Conservation (phyloP, 2,797 vertebrate species). For the Buphagus erythrorhynchus region DNA sequence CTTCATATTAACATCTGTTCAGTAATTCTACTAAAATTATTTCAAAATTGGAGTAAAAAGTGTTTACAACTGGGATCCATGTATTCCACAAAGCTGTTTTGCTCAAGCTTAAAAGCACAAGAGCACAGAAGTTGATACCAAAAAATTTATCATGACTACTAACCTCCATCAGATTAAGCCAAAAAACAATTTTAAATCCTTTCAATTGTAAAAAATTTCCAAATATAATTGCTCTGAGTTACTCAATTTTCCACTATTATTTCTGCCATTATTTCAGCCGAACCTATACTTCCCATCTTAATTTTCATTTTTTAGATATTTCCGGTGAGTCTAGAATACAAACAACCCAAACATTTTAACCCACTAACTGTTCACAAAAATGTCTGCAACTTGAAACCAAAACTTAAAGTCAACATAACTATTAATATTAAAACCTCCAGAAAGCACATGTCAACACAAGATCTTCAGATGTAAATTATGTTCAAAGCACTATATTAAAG, state of each 20-base stretch:
- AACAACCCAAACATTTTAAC: not conserved
- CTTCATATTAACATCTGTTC: not conserved
- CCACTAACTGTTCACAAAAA: not conserved
- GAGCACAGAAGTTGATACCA: fast-evolving
- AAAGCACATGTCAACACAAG: not conserved
- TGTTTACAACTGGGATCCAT: not conserved
- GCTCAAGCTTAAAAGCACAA: not conserved
- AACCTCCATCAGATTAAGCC: not conserved
- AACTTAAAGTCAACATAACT: not conserved
- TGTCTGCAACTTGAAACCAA: not conserved
- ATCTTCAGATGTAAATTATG: not conserved
- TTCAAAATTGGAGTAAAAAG: not conserved
- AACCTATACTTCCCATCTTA: not conserved
- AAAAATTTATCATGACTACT: not conserved
- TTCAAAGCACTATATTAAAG: not conserved
- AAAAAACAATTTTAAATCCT: not conserved
- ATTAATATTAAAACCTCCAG: not conserved
- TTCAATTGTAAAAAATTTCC: not conserved
- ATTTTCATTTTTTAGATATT: not conserved
- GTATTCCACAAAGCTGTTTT: not conserved
- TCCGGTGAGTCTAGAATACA: not conserved
- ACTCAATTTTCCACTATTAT: not conserved
- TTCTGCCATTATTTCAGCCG: not conserved
- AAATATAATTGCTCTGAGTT: fast-evolving
- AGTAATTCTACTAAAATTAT: not conserved